Evolutionary conservation across 2,113 vertebrate genomes (phyloP), one percentile per base, ranked within the genome.

Genomic region (Pedetes capensis): DNA sequence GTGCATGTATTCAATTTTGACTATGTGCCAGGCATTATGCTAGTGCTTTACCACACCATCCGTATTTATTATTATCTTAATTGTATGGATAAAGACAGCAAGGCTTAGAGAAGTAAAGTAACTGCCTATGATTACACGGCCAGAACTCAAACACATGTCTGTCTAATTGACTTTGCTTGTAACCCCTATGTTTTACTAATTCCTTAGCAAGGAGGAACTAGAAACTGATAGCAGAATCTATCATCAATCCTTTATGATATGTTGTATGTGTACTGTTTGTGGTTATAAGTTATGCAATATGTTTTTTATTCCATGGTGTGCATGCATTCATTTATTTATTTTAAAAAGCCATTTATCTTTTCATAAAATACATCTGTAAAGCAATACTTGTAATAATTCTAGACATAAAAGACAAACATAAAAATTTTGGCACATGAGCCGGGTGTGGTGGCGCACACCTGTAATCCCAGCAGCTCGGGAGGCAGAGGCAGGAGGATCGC

Each of bases 321-420:
- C 18, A 63, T 82, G 79, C 20, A 79, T 14, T 61, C 22, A 47
- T 49, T 87, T 49, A 88, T 37, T 85, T 29, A 89, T 88, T 88
- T 78, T 14, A 79, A 29, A 89, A 86, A 69, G 8, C 16, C 32
- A 34, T 83, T 37, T 64, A 20, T 61, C 42, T 6, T 93, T 87
- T 78, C 68, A 78, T 94, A 89, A 93, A 93, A 64, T 64, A 23
- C 51, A 93, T 44, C n/a, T 93, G 20, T 72, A 90, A 91, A 95
- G 76, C 25, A 72, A 86, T 59, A 66, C 25, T 10, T 85, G 63
- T 0, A 59, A 76, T 64, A 85, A 59, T 93, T 9, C 39, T 86
- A 42, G n/a, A 95, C 72, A 93, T 81, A 85, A 83, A 93, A 87
- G 55, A 69, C 39, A 89, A 53, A 89, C 27, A 69, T 63, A 71